Evolutionary conservation across 2,797 vertebrate genomes (phyloP), one percentile per base, ranked within the genome.

Genomic region (Anas capensis): DNA sequence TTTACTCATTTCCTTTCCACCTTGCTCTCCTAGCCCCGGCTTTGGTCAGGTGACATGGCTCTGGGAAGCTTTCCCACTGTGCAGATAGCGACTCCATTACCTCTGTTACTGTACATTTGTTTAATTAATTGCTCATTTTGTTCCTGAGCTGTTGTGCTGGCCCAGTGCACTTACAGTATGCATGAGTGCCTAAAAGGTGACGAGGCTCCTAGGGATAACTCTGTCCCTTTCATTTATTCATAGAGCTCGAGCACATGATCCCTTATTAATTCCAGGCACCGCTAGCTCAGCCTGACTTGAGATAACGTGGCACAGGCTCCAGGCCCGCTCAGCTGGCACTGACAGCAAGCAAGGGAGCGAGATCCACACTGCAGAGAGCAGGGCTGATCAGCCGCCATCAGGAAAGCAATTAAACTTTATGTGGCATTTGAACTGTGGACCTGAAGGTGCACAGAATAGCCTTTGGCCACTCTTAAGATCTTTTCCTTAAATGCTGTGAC

Each of bases 121-220:
- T 97, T 97, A 98, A 97, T 98, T 98, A 98, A 98, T 98, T 97
- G 97, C 94, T 97, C 97, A 97, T 97, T 98, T 98, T 98, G 98
- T 98, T 97, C 95, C 70, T 70, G 78, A 94, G 85, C 95, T 96
- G 97, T 96, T 96, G 82, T 87, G 86, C 82, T 94, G 95, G 89
- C 94, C 93, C 84, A 82, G 84, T 88, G 93, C 84, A 58, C 82
- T 92, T 94, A 92, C 0, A 38, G 84, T 96, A 96, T 94, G 93
- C 96, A 96, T 96, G 97, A 97, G 95, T 97, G 92, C 95, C 90
- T 97, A 86, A 82, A 93, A 95, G 96, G 96, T 97, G 96, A 95
- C 8, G 87, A 97, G 95, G 81, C 84, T 94, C 92, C 94, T 84
- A 90, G 85, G 93, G 90, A 94, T 94, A 94, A 96, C 93, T 97